Percentiles rank a stretch among this genome's conserved stretches.
Conservation (phyloP, 2,888 invertebrate species). For the Oasisia sp. region DNA sequence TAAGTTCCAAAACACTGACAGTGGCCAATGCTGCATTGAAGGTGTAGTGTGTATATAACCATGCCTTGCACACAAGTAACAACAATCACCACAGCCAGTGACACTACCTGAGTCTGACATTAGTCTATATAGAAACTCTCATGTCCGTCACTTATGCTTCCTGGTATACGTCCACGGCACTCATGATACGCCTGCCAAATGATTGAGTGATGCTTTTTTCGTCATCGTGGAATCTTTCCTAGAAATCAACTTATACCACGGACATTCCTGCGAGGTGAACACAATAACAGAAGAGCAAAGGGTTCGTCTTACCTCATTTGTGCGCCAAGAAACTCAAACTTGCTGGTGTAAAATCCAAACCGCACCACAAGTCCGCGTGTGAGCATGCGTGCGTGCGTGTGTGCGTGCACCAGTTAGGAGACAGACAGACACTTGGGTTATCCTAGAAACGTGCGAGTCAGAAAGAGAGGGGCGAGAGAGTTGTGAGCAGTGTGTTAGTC, state of each 20-base stretch:
- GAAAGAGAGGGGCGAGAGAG: not conserved
- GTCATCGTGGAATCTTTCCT: not conserved
- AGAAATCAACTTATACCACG: not conserved
- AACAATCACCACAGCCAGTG: not conserved
- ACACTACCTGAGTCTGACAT: not conserved
- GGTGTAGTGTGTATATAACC: too few relatives aligned
- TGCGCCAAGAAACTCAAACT: not conserved
- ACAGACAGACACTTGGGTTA: not conserved
- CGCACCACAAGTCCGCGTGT: not conserved
- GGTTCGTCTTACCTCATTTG: not conserved
- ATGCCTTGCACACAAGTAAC: not conserved
- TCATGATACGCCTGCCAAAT: not conserved
- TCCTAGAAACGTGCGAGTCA: not conserved
- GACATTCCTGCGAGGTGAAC: not conserved
- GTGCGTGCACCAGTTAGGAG: not conserved
- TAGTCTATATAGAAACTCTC: not conserved
- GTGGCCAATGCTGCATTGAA: too few relatives aligned
- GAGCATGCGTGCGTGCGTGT: not conserved
- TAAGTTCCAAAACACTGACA: too few relatives aligned
- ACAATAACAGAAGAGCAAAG: not conserved
- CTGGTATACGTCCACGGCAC: not conserved
- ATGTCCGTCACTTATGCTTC: not conserved
- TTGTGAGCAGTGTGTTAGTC: not conserved
- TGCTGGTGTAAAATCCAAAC: not conserved
- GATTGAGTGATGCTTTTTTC: not conserved